Conservation (phyloP, 2,888 invertebrate species). For the Augiades crinisus region DNA sequence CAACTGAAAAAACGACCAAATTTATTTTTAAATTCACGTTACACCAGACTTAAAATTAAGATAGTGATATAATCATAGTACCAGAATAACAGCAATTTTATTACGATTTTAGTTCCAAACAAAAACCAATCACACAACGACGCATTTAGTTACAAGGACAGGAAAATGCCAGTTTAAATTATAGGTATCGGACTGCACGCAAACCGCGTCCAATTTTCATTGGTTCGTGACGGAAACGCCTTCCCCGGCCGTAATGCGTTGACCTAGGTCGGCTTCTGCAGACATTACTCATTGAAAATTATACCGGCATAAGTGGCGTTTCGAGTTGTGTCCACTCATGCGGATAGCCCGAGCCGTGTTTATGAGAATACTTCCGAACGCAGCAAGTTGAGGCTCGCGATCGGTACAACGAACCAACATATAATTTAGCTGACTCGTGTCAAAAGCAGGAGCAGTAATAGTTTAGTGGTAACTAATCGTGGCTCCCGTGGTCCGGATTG, state of each 20-base stretch:
- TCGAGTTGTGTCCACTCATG: slow-evolving; percentile 64
- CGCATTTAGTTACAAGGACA: slow-evolving; percentile 1
- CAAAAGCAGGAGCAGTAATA: too few species aligned
- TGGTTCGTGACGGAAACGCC: slow-evolving; percentile 47
- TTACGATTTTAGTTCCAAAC: not conserved
- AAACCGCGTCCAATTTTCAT: slow-evolving; percentile 18
- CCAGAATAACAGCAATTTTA: too few species aligned
- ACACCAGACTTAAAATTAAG: too few species aligned
- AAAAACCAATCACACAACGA: not conserved
- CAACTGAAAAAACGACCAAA: too few species aligned
- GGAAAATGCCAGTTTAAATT: slow-evolving; percentile 3
- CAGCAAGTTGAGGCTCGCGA: not conserved
- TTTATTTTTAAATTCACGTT: too few species aligned
- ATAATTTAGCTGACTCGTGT: not conserved
- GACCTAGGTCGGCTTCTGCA: slow-evolving; percentile 60
- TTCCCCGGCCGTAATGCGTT: slow-evolving; percentile 62
- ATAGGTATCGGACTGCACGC: slow-evolving; percentile 7
- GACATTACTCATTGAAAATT: slow-evolving; percentile 77
- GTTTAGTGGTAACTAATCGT: too few species aligned
- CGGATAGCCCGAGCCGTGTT: slow-evolving; percentile 34
- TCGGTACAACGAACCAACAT: not conserved
- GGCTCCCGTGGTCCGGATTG: too few species aligned
- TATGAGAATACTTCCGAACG: not conserved
- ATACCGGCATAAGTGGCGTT: slow-evolving; percentile 75
- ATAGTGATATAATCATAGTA: too few species aligned